These are phyloP conservation scores for Drosophila carrolli DNA, from an alignment of 1,140 invertebrate genomes.

Conservation along the genomic window DNA sequence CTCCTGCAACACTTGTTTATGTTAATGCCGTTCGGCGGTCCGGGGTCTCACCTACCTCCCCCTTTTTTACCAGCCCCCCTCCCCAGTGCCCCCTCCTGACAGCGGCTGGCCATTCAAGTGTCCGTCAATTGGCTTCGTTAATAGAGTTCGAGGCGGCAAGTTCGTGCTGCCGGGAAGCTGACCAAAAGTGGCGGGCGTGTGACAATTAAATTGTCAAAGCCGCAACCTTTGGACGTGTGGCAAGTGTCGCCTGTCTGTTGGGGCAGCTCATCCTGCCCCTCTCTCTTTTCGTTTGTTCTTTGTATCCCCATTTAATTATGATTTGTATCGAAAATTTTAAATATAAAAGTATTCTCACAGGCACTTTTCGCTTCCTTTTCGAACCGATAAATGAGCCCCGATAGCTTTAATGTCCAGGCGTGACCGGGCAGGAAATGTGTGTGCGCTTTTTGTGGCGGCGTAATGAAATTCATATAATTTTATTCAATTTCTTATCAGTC, in stretches of 20 bases:
- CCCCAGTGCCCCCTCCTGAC: slow-evolving; percentile 30
- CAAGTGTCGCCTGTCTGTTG: slow-evolving; percentile 61
- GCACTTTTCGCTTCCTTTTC: slow-evolving; percentile 32
- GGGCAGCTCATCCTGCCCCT: slow-evolving; percentile 13
- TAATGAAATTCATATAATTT: slow-evolving; percentile 80
- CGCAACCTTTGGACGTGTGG: slow-evolving; percentile 75
- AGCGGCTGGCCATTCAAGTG: slow-evolving; percentile 75
- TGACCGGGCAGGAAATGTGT: slow-evolving; percentile 35
- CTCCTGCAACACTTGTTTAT: slow-evolving; percentile 66
- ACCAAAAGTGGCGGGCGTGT: slow-evolving; percentile 81
- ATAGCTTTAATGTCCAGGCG: slow-evolving; percentile 70
- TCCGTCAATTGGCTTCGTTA: slow-evolving; percentile 81
- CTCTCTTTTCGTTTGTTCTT: slow-evolving; percentile 1
- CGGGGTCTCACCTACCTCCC: slow-evolving; percentile 13
- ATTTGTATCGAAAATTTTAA: slow-evolving; percentile 64
- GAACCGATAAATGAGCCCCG: slow-evolving; percentile 70
- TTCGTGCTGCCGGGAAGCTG: slow-evolving; percentile 47
- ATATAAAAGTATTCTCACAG: slow-evolving; percentile 50
- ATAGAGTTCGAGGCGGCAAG: slow-evolving; percentile 72
- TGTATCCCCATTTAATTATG: slow-evolving; percentile 69
- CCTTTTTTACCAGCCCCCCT: neutral
- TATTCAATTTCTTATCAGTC: slow-evolving; percentile 79
- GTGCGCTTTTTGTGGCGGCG: slow-evolving; percentile 21
- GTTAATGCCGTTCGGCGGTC: slow-evolving; percentile 57
- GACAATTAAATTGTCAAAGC: slow-evolving; percentile 80